Conservation (phyloP, 2,113 vertebrate genomes). For the Edolisoma coerulescens region DNA sequence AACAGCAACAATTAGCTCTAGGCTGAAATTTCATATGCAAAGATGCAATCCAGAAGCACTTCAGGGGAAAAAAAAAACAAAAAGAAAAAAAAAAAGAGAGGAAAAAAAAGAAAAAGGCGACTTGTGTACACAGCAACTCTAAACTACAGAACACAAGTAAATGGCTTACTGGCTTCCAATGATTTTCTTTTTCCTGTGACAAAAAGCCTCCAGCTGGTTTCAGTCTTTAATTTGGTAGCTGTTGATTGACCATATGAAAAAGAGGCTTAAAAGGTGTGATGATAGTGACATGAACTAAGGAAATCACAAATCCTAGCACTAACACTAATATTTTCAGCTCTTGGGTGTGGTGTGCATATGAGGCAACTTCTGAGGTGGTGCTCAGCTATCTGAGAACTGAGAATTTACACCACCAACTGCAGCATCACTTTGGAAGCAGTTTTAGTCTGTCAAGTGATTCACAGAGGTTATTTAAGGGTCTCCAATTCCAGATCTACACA, state of each 20-base stretch:
- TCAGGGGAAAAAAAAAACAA: neutral
- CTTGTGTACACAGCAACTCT: neutral
- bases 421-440: neutral
- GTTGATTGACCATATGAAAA: neutral
- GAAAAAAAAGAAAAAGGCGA: neutral
- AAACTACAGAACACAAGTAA: neutral
- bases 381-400: neutral
- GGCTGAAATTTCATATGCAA: conserved; percentile 28
- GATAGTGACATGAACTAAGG: neutral
- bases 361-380: neutral
- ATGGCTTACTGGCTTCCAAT: neutral
- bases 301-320: neutral
- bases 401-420: neutral
- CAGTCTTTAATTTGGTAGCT: neutral
- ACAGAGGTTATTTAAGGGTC: conserved; percentile 19
- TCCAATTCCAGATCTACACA: neutral
- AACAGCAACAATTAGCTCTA: conserved; percentile 8
- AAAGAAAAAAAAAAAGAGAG: no score
- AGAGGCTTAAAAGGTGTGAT: neutral
- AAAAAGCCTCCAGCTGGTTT: neutral
- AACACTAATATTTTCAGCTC: neutral
- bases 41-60: neutral
- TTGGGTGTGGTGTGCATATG: fast-evolving
- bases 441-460: neutral
- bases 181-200: neutral